Evolutionary conservation across 2,797 vertebrate species (phyloP).

Genomic region (Eulemur rubriventer): DNA sequence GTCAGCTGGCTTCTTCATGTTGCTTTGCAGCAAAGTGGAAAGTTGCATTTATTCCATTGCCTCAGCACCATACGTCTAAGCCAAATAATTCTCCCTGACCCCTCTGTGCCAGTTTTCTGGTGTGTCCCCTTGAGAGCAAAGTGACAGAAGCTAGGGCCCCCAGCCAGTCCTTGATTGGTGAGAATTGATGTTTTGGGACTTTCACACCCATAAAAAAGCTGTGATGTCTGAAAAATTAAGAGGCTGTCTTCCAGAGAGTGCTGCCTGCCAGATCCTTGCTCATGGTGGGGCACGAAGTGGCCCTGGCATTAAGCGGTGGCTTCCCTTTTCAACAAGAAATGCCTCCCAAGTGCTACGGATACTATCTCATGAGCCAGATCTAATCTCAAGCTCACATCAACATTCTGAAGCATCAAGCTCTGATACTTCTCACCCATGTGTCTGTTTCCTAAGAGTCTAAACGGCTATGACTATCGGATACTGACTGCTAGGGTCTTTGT

Average conservation of each 20-base stretch:
- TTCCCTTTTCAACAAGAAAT: neutral
- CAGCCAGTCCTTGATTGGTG: neutral
- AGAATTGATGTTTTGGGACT: neutral
- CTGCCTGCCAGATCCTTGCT: neutral
- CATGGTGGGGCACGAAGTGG: neutral
- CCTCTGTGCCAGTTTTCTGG: neutral
- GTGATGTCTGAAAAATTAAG: neutral
- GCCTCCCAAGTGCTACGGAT: neutral
- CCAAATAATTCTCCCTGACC: neutral
- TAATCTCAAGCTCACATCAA: neutral
- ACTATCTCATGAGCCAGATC: neutral
- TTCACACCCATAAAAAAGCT: neutral
- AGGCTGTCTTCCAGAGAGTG: neutral
- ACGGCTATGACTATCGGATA: neutral
- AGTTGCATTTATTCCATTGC: neutral
- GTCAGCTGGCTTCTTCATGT: neutral
- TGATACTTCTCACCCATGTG: neutral
- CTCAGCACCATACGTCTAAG: neutral
- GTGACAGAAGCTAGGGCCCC: neutral
- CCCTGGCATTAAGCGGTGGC: neutral
- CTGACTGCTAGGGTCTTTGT: neutral
- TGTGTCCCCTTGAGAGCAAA: neutral
- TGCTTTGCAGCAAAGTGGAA: neutral
- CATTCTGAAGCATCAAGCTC: neutral
- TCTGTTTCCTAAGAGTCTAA: conserved; percentile 19